Evolutionary conservation across 2,113 vertebrate genomes (phyloP).

Genomic region (Pheucticus melanocephalus): DNA sequence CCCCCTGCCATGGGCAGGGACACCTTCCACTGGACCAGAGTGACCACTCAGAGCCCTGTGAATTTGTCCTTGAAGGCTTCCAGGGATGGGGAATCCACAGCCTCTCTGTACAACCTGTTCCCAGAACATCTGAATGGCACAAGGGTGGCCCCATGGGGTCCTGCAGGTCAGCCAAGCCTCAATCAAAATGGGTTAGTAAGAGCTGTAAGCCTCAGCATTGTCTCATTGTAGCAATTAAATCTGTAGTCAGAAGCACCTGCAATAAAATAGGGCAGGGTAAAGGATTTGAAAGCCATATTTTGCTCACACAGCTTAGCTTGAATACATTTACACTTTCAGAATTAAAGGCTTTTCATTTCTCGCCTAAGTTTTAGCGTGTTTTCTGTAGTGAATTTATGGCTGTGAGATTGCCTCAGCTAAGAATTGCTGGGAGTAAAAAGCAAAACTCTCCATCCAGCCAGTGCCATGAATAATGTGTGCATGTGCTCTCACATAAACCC

Average conservation of each 20-base stretch:
- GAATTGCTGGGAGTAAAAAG: not conserved
- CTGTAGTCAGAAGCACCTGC: not conserved
- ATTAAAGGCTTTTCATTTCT: slow-evolving; percentile 35
- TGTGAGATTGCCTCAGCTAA: slow-evolving; percentile 4
- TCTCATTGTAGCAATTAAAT: not conserved
- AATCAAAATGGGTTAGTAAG: not conserved
- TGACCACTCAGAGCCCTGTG: not conserved
- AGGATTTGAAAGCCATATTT: not conserved
- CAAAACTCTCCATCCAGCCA: not conserved
- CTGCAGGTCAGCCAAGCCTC: not conserved
- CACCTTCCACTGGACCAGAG: not conserved
- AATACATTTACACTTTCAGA: slow-evolving; percentile 35
- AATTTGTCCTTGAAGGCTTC: not conserved
- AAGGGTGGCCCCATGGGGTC: not conserved
- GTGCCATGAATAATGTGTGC: slow-evolving; percentile 14
- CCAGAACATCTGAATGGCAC: not conserved
- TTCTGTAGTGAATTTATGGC: slow-evolving; percentile 13
- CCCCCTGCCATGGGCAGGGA: not conserved
- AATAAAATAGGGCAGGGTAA: not conserved
- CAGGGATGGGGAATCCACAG: not conserved
- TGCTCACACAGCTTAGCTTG: not conserved
- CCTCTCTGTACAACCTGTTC: too few species aligned
- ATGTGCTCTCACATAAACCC: slow-evolving; percentile 15
- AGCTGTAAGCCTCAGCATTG: not conserved
- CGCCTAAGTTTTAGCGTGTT: not conserved